Percentiles rank a stretch among this genome's conserved stretches.
Evolutionary conservation across 2,113 vertebrate genomes (phyloP).

Genomic region (Empidonax traillii): DNA sequence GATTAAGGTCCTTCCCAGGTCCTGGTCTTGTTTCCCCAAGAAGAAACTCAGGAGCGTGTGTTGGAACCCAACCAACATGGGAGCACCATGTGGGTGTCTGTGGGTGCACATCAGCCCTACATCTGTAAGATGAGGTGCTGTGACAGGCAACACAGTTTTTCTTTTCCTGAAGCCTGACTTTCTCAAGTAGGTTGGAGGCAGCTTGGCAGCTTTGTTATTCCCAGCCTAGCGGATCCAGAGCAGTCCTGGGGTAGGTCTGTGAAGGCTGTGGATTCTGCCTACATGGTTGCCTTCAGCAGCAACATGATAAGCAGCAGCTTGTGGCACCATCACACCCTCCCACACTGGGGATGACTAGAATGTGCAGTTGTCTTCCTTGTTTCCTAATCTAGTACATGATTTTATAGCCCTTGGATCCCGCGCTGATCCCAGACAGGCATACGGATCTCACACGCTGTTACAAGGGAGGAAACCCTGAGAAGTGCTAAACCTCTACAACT

Average conservation of each 20-base stretch:
- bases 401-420: slow-evolving; percentile 15
- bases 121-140: not conserved
- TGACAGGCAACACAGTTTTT: not conserved
- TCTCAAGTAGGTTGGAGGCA: not conserved
- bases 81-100: not conserved
- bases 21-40: not conserved
- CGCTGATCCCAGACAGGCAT: not conserved
- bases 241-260: not conserved
- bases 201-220: not conserved
- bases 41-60: not conserved
- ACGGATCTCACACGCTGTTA: not conserved
- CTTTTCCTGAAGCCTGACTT: not conserved
- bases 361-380: slow-evolving; percentile 58
- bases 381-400: slow-evolving; percentile 40
- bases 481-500: not conserved
- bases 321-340: slow-evolving; percentile 16
- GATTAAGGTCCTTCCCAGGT: not conserved
- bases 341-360: slow-evolving; percentile 36
- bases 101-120: not conserved
- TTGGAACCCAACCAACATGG: not conserved
- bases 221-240: not conserved
- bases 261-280: not conserved
- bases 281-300: not conserved
- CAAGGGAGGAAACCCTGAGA: not conserved
- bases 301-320: slow-evolving; percentile 35